Evolutionary conservation across 2,888 invertebrate genomes (phyloP).

Genomic region (Cosmia pyralina): DNA sequence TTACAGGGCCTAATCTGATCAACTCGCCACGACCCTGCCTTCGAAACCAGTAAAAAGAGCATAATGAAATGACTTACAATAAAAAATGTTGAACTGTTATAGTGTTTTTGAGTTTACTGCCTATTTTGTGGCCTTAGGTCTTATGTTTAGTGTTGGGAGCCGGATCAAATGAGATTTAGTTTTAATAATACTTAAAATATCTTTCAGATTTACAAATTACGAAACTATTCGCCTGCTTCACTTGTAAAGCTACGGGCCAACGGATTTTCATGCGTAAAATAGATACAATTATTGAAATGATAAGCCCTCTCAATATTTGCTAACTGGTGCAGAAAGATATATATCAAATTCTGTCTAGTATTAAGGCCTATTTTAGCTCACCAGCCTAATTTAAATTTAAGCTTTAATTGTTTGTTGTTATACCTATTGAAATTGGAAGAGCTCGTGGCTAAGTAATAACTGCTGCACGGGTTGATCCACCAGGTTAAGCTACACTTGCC

Average conservation of each 20-base stretch:
- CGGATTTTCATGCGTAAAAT: slow-evolving; percentile 2
- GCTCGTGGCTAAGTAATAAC: too few species aligned
- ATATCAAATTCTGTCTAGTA: neutral
- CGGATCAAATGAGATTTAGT: slow-evolving; percentile 17
- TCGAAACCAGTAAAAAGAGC: slow-evolving; percentile 69
- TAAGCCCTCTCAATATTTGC: slow-evolving; percentile 20
- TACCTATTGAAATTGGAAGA: neutral
- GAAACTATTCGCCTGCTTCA: too few species aligned
- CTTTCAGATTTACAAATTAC: neutral
- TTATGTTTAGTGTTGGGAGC: slow-evolving; percentile 38
- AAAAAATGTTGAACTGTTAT: slow-evolving; percentile 67
- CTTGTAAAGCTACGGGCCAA: neutral
- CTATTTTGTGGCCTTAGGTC: slow-evolving; percentile 60
- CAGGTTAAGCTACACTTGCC: too few species aligned
- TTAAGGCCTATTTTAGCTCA: neutral
- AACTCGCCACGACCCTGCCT: slow-evolving; percentile 83
- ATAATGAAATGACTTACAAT: slow-evolving; percentile 72
- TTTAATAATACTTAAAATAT: slow-evolving; percentile 1
- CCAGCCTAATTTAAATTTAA: too few species aligned
- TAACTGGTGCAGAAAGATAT: slow-evolving; percentile 23
- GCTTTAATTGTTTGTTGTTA: neutral
- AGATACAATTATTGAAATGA: neutral
- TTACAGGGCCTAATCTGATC: slow-evolving; percentile 87
- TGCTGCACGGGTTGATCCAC: too few species aligned
- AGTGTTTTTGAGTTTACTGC: slow-evolving; percentile 60